phyloP scores from a whole-genome alignment of 2,888 invertebrate genomes.

The Clunio marinus region DNA sequence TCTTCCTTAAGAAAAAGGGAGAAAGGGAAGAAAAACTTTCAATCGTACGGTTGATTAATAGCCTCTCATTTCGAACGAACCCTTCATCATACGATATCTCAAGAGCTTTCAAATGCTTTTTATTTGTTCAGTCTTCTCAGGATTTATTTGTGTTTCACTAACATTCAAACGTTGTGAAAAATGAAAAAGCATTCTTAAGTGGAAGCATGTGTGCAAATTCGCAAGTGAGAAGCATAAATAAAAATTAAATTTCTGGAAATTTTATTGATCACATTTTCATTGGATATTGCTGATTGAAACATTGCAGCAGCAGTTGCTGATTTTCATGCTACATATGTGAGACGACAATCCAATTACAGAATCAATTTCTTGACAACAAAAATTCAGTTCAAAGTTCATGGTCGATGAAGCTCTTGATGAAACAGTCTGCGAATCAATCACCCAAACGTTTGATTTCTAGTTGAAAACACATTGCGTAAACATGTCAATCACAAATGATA shows the following conservation, averaged over 20 bases:
- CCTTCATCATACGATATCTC: slow-evolving; percentile 28
- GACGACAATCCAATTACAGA: not conserved
- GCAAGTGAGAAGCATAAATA: not conserved
- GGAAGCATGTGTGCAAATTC: slow-evolving; percentile 16
- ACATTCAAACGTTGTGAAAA: not conserved
- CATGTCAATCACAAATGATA: slow-evolving; percentile 26
- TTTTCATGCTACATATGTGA: not conserved
- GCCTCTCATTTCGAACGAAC: slow-evolving; percentile 25
- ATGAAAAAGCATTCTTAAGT: slow-evolving; percentile 4
- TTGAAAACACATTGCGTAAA: slow-evolving; percentile 16
- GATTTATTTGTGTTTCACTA: slow-evolving; percentile 11
- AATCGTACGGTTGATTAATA: slow-evolving; percentile 32
- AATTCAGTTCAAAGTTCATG: not conserved
- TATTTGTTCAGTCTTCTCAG: slow-evolving; percentile 7
- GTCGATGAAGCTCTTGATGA: too few species aligned
- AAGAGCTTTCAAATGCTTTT: slow-evolving; percentile 21
- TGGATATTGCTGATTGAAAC: not conserved
- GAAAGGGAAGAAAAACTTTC: too few species aligned
- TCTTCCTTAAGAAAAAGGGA: not conserved
- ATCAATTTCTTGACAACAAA: not conserved
- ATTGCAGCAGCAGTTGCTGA: not conserved
- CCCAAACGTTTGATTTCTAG: not conserved
- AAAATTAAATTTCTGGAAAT: too few species aligned
- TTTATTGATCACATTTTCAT: slow-evolving; percentile 20
- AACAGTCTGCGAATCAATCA: not conserved